Percentiles rank a stretch among this genome's conserved stretches.
These are phyloP conservation scores for Druceiella hillmani DNA, from an alignment of 2,888 invertebrate species.

Conservation along the genomic window DNA sequence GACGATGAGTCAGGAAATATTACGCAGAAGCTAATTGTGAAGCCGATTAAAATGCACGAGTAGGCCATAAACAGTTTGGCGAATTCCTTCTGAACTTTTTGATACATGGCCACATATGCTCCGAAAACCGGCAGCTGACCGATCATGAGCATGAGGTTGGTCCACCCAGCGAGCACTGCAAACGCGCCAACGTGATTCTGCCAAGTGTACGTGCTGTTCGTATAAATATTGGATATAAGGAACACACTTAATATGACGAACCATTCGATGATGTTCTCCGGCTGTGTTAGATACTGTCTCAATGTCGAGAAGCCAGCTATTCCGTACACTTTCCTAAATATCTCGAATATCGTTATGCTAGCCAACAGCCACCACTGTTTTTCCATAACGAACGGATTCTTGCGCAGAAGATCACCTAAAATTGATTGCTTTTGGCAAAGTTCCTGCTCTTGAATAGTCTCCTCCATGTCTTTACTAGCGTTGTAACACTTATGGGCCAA, in stretches of 20 bases:
- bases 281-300: slow-evolving; percentile 76
- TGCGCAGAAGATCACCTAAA: slow-evolving; percentile 66
- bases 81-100: slow-evolving; percentile 81
- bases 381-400: slow-evolving; percentile 71
- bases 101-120: slow-evolving; percentile 88
- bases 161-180: slow-evolving; percentile 81
- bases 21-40: slow-evolving; percentile 83
- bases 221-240: slow-evolving; percentile 75
- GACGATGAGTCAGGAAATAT: slow-evolving; percentile 79
- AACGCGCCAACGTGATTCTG: slow-evolving; percentile 85
- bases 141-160: slow-evolving; percentile 86
- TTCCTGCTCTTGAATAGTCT: slow-evolving; percentile 65
- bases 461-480: slow-evolving; percentile 70
- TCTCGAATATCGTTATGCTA: slow-evolving; percentile 73
- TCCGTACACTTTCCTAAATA: slow-evolving; percentile 74
- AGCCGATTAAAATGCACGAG: slow-evolving; percentile 78
- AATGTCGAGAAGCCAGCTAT: slow-evolving; percentile 77
- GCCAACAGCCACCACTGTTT: slow-evolving; percentile 81
- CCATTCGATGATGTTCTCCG: slow-evolving; percentile 85
- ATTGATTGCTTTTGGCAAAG: slow-evolving; percentile 75
- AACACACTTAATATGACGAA: slow-evolving; percentile 80
- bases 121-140: slow-evolving; percentile 85
- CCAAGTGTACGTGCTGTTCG: slow-evolving; percentile 69
- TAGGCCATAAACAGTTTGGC: slow-evolving; percentile 82
- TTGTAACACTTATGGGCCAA: slow-evolving; percentile 82